These are phyloP conservation scores for Florisuga fusca DNA, from an alignment of 2,797 vertebrate species.

Conservation along the genomic window DNA sequence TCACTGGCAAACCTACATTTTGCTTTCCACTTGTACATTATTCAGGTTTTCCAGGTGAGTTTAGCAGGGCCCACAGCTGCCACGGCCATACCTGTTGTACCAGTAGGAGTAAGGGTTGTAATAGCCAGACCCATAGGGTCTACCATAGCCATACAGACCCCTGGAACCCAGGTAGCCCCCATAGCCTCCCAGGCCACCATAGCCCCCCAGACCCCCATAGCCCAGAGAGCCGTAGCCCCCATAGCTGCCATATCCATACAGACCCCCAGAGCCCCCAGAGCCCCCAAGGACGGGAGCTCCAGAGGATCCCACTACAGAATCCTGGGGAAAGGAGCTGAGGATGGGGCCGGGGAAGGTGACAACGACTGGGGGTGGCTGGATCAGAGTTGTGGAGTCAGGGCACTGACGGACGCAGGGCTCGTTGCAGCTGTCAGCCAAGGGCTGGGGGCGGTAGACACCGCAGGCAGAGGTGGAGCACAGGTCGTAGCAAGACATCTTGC, in stretches of 20 bases:
- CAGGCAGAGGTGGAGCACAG: background rate
- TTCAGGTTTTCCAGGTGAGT: background rate
- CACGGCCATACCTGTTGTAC: background rate
- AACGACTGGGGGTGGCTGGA: fast-evolving
- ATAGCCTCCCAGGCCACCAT: background rate
- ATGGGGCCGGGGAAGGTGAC: background rate
- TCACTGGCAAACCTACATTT: background rate
- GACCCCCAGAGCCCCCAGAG: background rate
- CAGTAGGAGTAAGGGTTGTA: background rate
- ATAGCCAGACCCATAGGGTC: background rate
- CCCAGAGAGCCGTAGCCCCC: background rate
- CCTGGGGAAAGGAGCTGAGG: background rate
- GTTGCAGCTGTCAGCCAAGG: background rate
- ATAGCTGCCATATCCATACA: background rate
- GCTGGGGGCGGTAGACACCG: background rate
- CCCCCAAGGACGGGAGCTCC: background rate
- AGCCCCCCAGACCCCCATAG: background rate
- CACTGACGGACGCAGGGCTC: background rate
- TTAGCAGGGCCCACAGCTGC: background rate
- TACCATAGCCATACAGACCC: background rate
- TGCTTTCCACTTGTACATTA: background rate
- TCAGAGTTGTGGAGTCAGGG: background rate
- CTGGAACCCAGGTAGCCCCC: background rate
- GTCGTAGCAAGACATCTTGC: background rate
- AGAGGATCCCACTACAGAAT: background rate